Percentiles rank a stretch among this genome's conserved stretches.
phyloP scores from a whole-genome alignment of 2,113 vertebrate genomes.

The Sylvia atricapilla region DNA sequence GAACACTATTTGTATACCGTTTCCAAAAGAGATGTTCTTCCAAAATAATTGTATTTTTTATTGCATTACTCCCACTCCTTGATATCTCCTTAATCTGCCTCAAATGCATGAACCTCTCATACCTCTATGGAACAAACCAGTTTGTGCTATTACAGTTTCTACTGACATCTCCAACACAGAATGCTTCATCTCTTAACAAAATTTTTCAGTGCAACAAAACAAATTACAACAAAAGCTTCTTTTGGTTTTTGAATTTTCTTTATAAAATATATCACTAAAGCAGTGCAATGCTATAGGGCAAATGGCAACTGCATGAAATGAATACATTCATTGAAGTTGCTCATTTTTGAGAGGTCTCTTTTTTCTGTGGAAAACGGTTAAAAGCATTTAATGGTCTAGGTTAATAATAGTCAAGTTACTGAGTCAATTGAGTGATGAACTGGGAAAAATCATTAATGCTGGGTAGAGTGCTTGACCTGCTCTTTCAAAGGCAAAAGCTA shows the following conservation, averaged over 20 bases:
- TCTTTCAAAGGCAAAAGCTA: slow-evolving; percentile 32
- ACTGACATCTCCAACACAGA: not conserved
- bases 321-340: slow-evolving; percentile 15
- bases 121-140: not conserved
- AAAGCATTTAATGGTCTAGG: slow-evolving; percentile 40
- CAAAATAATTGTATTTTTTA: not conserved
- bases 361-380: slow-evolving; percentile 22
- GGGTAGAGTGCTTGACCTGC: not conserved
- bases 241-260: not conserved
- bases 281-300: not conserved
- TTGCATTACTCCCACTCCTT: not conserved
- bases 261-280: not conserved
- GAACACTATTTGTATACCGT: not conserved
- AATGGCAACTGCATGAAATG: slow-evolving; percentile 34
- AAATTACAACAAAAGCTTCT: not conserved
- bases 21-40: not conserved
- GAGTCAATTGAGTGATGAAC: slow-evolving; percentile 3
- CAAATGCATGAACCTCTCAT: not conserved
- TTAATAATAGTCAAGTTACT: slow-evolving; percentile 42
- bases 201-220: not conserved
- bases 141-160: not conserved
- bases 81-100: not conserved
- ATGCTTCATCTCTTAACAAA: not conserved
- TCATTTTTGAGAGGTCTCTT: not conserved
- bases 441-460: slow-evolving; percentile 1